Conservation (phyloP, 2,797 vertebrate species). For the Masticophis lateralis region DNA sequence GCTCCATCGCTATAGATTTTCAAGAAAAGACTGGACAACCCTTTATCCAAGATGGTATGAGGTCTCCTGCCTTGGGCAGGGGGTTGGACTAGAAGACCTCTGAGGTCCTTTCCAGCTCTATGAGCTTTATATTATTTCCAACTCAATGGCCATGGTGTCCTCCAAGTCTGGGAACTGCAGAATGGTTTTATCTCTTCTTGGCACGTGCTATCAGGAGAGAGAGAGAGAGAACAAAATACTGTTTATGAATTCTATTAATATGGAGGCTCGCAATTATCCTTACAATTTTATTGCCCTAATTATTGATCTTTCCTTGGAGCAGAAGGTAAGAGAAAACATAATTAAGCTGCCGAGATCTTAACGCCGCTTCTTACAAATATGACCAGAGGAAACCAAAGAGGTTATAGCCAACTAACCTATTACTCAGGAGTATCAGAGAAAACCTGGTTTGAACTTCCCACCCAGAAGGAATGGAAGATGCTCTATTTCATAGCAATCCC, state of each 20-base stretch:
- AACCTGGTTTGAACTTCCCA: background rate
- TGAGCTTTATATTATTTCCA: background rate
- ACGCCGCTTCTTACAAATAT: background rate
- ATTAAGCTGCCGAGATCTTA: constrained; percentile 33
- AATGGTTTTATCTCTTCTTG: background rate
- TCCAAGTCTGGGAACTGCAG: background rate
- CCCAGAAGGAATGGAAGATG: background rate
- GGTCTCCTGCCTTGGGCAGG: too few relatives aligned
- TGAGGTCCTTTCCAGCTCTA: too few relatives aligned
- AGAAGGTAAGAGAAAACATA: constrained; percentile 49
- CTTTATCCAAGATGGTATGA: too few relatives aligned
- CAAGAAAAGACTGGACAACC: too few relatives aligned
- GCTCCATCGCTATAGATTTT: too few relatives aligned
- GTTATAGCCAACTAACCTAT: background rate
- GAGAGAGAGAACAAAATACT: background rate
- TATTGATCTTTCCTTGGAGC: constrained; percentile 52
- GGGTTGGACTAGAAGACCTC: too few relatives aligned
- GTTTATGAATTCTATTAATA: constrained; percentile 14
- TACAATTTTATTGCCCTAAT: constrained; percentile 32
- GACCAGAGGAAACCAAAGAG: background rate
- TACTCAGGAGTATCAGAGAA: background rate
- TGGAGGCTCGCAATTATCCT: constrained; percentile 42
- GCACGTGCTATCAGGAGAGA: background rate
- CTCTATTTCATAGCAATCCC: background rate
- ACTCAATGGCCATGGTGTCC: background rate